Evolutionary conservation across 2,113 vertebrate species (phyloP).

Genomic region (Pedetes capensis): DNA sequence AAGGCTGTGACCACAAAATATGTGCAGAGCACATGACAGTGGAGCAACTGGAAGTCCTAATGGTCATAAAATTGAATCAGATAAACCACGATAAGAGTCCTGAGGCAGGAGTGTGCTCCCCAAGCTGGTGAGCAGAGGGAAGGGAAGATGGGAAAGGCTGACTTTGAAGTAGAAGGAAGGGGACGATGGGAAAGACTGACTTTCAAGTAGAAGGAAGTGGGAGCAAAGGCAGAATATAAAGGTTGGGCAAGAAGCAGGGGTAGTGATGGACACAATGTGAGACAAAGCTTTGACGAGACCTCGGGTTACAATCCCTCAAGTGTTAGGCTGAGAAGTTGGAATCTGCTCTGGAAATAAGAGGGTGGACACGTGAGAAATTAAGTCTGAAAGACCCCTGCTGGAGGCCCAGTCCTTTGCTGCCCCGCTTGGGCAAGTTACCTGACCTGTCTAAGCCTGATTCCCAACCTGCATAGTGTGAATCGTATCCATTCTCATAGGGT

Average conservation of each 20-base stretch:
- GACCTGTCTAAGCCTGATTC: not conserved
- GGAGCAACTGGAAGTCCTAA: not conserved
- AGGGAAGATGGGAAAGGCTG: not conserved
- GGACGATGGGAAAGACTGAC: not conserved
- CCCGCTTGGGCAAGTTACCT: not conserved
- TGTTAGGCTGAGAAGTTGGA: not conserved
- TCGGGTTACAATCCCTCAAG: not conserved
- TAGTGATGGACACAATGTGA: not conserved
- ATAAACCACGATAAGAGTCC: not conserved
- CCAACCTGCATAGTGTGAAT: not conserved
- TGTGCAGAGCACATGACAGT: not conserved
- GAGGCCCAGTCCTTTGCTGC: not conserved
- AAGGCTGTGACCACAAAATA: not conserved
- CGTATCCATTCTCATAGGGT: not conserved
- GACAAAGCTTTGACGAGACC: not conserved
- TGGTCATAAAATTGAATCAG: not conserved
- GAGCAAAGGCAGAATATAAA: not conserved
- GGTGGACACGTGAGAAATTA: not conserved
- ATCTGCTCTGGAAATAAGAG: not conserved
- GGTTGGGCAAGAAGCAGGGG: not conserved
- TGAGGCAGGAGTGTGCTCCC: not conserved
- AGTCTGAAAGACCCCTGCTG: not conserved
- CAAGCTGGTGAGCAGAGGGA: not conserved
- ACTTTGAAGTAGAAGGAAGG: not conserved
- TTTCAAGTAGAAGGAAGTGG: not conserved